Evolutionary conservation across 2,888 invertebrate species (phyloP).

Genomic region (Pegoplata infirma): DNA sequence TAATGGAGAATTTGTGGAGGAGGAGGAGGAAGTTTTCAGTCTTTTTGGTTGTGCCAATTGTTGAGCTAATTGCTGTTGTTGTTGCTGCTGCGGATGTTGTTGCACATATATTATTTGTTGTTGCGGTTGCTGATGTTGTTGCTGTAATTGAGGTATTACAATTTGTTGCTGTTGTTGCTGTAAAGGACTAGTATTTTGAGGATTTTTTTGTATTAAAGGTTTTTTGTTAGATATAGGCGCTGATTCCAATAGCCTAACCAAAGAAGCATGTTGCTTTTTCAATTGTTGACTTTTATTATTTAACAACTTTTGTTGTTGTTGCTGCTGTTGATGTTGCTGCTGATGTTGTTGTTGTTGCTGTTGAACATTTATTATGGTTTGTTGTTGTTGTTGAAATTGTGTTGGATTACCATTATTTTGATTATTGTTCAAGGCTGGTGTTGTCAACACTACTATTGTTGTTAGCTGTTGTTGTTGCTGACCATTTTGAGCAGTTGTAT

Average conservation of each 20-base stretch:
- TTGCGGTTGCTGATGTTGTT: slow-evolving; percentile 18
- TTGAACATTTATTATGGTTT: slow-evolving; percentile 70
- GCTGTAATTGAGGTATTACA: slow-evolving; percentile 57
- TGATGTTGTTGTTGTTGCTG: slow-evolving; percentile 67
- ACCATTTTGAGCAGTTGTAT: slow-evolving; percentile 14
- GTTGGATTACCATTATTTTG: neutral
- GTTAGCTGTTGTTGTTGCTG: slow-evolving; percentile 69
- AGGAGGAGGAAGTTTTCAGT: slow-evolving; percentile 70
- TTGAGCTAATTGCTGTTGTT: slow-evolving; percentile 64
- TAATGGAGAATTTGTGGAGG: slow-evolving; percentile 58
- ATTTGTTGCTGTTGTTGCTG: slow-evolving; percentile 53
- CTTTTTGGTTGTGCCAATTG: slow-evolving; percentile 73
- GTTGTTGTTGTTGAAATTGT: slow-evolving; percentile 61
- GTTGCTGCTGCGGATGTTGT: slow-evolving; percentile 57
- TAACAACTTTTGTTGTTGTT: slow-evolving; percentile 62
- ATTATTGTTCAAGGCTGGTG: slow-evolving; percentile 49
- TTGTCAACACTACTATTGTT: slow-evolving; percentile 71
- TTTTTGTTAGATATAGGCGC: slow-evolving; percentile 75
- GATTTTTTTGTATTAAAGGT: slow-evolving; percentile 49
- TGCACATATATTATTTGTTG: slow-evolving; percentile 2
- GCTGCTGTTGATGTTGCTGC: slow-evolving; percentile 65
- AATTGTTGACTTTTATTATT: slow-evolving; percentile 76
- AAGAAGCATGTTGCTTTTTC: slow-evolving; percentile 83
- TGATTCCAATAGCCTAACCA: slow-evolving; percentile 83
- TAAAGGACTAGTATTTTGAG: slow-evolving; percentile 55